Base-by-base conservation (phyloP, 2,113 vertebrate species). In the Rhea pennata region DNA sequence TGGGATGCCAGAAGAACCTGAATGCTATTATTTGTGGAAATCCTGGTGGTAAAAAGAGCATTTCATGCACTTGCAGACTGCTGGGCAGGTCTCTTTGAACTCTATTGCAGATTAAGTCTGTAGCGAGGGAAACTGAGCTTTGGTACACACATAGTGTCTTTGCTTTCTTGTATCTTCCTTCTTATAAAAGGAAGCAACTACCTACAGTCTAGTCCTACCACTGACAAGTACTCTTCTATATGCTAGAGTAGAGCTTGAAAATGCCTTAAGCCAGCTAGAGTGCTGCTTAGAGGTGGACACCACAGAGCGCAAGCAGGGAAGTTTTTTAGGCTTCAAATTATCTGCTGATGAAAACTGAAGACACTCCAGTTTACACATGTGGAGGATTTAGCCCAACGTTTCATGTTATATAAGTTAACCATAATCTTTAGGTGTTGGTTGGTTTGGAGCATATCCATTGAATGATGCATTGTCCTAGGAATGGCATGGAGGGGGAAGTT, bases 401-500 rank as follows among this genome's bases (percentile, higher is more conserved):
- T 75, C 31, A 79, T 53, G 10, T 87, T 87, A 78, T 40, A 40
- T 44, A 73, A 87, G 51, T 67, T 65, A 78, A 42, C 39, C 88
- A 44, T n/a, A 84, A 71, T 39, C 20, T 86, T 66, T 59, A 90
- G 75, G 59, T 74, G 69, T 70, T 66, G 64, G 56, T 59, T 59
- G 56, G 9, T 81, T 73, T 90, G 65, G 80, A 94, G 40, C 10
- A 59, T 53, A 65, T 91, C 58, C 70, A 87, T 36, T 82, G 76
- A 79, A 67, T 79, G 81, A 84, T 65, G 62, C 24, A 29, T 51
- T 89, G 84, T 76, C 50, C 58, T 85, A 92, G 89, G 74, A 58
- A 75, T 33, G 56, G 16, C 20, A 71, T 12, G 33, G 53, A 15
- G 82, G 0, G 8, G 70, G 87, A 91, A 87, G 40, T 29, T 84